phyloP scores from a whole-genome alignment of 2,797 vertebrate genomes.

The Allobates femoralis region DNA sequence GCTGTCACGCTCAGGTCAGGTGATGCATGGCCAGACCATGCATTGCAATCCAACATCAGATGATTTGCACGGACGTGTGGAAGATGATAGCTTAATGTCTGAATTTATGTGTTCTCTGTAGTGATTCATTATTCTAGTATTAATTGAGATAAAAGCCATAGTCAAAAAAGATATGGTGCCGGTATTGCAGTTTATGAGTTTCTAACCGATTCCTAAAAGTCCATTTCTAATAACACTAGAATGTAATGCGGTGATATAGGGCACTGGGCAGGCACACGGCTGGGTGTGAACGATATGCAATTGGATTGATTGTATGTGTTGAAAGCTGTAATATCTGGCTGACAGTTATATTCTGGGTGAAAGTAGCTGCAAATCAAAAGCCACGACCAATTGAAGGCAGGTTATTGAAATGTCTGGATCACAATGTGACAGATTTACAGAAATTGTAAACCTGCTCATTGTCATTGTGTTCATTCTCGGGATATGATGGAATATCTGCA shows the following conservation, averaged over 20 bases:
- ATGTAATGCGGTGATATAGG: neutral
- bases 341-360: neutral
- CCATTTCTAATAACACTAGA: neutral
- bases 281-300: conserved; percentile 39
- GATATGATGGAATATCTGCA: neutral
- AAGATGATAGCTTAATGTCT: neutral
- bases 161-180: neutral
- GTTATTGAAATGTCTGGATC: neutral
- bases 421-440: neutral
- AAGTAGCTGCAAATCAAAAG: neutral
- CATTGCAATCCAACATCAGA: too few species aligned
- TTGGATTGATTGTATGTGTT: conserved; percentile 36
- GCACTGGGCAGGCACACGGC: neutral
- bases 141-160: neutral
- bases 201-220: neutral
- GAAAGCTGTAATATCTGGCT: conserved; percentile 27
- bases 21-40: too few species aligned
- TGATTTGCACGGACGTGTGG: too few species aligned
- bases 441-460: neutral
- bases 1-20: too few species aligned
- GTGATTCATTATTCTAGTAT: neutral
- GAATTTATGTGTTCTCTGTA: neutral
- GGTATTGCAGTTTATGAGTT: neutral
- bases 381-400: neutral
- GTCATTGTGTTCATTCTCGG: neutral